A percentile compares a stretch with the other conserved stretches of the same genome.
Conservation (phyloP, 2,797 vertebrate genomes). For the Toxotes lorentzi region DNA sequence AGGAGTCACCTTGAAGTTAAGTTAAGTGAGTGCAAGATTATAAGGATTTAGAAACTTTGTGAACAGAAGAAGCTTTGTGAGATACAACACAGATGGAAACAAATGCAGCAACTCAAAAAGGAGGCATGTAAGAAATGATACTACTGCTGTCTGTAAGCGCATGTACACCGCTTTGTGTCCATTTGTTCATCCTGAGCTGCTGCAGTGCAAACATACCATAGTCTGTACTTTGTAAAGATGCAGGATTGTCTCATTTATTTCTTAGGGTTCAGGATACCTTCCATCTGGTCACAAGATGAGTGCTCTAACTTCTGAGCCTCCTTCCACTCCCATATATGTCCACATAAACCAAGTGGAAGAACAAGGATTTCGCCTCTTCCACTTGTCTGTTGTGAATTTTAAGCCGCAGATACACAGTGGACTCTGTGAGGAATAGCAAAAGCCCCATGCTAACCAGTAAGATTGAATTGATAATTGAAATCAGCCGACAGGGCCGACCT, state of each 20-base stretch:
- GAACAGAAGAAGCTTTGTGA: too few species aligned
- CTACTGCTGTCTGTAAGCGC: not conserved
- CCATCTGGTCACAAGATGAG: slow-evolving; percentile 31
- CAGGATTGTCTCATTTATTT: slow-evolving; percentile 23
- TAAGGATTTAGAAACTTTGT: not conserved
- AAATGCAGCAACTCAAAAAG: too few species aligned
- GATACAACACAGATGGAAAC: not conserved
- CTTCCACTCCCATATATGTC: slow-evolving; percentile 43
- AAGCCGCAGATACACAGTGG: slow-evolving; percentile 13
- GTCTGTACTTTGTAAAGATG: not conserved
- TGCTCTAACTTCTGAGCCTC: not conserved
- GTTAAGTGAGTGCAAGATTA: not conserved
- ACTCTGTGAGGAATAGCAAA: slow-evolving; percentile 11
- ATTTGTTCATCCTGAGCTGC: not conserved
- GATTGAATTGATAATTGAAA: slow-evolving; percentile 19
- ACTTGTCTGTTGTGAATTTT: slow-evolving; percentile 28
- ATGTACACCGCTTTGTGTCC: not conserved
- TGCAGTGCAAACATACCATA: not conserved
- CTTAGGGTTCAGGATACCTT: slow-evolving; percentile 7
- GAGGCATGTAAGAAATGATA: not conserved
- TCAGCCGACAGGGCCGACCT: not conserved
- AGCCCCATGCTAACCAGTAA: not conserved
- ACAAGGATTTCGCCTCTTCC: slow-evolving; percentile 22
- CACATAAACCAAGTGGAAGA: slow-evolving; percentile 43
- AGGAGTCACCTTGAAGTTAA: too few species aligned